These are phyloP conservation scores for Rhagium mordax DNA, from an alignment of 2,888 invertebrate species.

Conservation along the genomic window DNA sequence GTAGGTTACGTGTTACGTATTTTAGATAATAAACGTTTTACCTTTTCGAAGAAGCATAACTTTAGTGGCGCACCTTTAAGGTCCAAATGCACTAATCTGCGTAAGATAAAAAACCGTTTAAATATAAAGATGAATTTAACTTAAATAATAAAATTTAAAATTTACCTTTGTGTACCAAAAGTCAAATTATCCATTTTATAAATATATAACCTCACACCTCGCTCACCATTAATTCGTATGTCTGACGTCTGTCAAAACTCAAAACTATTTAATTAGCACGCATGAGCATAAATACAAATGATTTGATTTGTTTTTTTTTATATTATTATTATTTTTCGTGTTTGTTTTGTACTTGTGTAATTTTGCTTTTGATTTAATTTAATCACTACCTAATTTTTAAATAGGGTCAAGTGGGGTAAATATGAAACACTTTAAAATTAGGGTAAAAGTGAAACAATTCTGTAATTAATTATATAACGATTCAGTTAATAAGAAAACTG, in stretches of 20 bases:
- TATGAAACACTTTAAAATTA: no score
- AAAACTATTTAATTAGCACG: neutral
- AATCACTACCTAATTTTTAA: no score
- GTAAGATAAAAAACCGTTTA: constrained; percentile 36
- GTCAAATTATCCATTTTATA: constrained; percentile 52
- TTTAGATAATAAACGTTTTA: constrained; percentile 48
- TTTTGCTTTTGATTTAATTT: no score
- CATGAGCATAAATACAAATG: neutral
- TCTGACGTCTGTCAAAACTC: neutral
- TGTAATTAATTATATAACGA: no score
- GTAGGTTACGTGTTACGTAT: constrained; percentile 34
- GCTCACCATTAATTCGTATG: constrained; percentile 10
- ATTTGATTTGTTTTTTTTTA: no score
- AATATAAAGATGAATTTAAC: neutral
- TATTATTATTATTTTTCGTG: no score
- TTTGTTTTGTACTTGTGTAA: no score
- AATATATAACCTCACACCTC: no score
- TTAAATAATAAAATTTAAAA: constrained; percentile 20
- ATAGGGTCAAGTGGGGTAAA: no score
- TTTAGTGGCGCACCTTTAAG: constrained; percentile 83
- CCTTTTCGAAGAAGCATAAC: constrained; percentile 74
- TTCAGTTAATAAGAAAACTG: no score
- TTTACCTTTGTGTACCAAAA: constrained; percentile 52
- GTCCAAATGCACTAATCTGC: constrained; percentile 79
- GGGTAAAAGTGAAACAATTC: no score